phyloP scores from a whole-genome alignment of 2,113 vertebrate genomes.

The Laticauda laticaudata region DNA sequence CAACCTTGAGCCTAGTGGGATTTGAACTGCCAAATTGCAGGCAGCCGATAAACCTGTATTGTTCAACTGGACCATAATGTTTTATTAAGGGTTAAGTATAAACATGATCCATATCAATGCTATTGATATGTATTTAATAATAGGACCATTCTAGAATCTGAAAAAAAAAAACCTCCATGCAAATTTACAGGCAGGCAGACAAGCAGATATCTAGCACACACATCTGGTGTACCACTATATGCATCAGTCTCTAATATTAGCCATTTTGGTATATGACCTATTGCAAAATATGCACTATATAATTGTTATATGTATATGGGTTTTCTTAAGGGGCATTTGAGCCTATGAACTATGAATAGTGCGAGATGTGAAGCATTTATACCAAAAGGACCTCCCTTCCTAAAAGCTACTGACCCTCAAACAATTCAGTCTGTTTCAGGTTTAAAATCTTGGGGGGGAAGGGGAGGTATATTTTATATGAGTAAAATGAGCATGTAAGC shows the following conservation, averaged over 20 bases:
- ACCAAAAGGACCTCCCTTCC: background rate
- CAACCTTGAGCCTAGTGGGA: too few relatives aligned
- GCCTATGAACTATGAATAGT: background rate
- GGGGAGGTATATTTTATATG: background rate
- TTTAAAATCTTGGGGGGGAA: background rate
- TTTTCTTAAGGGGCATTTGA: background rate
- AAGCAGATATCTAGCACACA: background rate
- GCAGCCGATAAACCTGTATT: background rate
- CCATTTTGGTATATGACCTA: background rate
- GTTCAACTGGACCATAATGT: background rate
- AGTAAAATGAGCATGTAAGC: background rate
- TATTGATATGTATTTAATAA: background rate
- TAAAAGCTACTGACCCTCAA: background rate
- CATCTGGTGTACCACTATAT: background rate
- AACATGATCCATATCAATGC: background rate
- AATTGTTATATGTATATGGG: background rate
- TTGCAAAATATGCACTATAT: background rate
- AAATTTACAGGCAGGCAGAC: background rate
- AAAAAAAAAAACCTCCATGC: background rate
- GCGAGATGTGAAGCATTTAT: background rate
- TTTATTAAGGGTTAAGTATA: background rate
- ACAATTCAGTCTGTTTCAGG: background rate
- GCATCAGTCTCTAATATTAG: too few relatives aligned
- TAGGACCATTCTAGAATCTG: background rate
- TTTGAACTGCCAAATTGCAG: too few relatives aligned